These are phyloP conservation scores for Julus scanicus DNA, from an alignment of 2,888 invertebrate species.

Conservation along the genomic window DNA sequence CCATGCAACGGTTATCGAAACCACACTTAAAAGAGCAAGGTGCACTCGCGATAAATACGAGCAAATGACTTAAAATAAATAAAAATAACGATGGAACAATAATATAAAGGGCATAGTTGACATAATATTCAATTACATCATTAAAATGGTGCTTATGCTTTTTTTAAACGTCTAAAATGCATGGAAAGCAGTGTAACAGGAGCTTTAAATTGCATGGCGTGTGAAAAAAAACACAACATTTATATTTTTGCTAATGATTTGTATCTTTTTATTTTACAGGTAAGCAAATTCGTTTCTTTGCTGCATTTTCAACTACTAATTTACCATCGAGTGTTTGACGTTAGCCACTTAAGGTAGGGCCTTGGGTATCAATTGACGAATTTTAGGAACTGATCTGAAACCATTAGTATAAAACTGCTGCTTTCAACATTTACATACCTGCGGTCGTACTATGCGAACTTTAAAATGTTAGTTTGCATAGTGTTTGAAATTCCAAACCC, in stretches of 20 bases:
- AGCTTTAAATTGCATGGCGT: too few relatives aligned
- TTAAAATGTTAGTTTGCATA: too few relatives aligned
- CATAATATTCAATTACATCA: neutral
- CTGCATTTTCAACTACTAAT: neutral
- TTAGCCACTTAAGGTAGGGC: neutral
- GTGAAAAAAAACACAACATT: too few relatives aligned
- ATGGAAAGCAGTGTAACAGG: neutral
- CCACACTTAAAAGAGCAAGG: neutral
- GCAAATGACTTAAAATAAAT: neutral
- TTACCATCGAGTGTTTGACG: neutral
- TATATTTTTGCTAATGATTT: neutral
- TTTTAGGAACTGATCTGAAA: too few relatives aligned
- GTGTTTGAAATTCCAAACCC: neutral
- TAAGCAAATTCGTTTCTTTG: neutral
- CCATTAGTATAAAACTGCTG: too few relatives aligned
- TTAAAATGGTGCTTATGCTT: too few relatives aligned
- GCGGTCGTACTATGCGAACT: too few relatives aligned
- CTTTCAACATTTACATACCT: too few relatives aligned
- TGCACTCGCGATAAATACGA: neutral
- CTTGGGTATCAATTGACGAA: neutral
- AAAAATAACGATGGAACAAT: neutral
- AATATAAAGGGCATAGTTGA: neutral
- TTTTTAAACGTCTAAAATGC: neutral
- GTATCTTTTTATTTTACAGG: neutral
- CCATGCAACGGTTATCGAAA: neutral